Base-by-base conservation (phyloP, 2,888 invertebrate species). In the Melangyna quadrimaculata region DNA sequence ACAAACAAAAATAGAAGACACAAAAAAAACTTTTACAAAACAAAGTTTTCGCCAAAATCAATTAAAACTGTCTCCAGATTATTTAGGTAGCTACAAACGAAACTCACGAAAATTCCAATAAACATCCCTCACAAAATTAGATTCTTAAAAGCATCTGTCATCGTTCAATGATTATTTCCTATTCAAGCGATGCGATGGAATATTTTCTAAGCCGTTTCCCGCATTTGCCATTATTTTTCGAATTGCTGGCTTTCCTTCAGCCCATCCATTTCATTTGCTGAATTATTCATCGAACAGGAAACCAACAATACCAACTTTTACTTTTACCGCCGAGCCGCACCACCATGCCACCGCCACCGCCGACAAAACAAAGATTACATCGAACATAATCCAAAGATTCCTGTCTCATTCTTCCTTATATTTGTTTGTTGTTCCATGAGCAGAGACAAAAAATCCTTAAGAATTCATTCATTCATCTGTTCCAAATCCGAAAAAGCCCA, bases 251-350 rank as follows among this genome's bases (percentile, higher is more conserved):
- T 29, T 55, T 55, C 7, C 19, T 51, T 5, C 14, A 22, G 0
- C 10, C 12, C 59, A 32, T 69, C 17, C 37, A 53, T 57, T 55
- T 74, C 48, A 63, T 43, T 79, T 43, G 35, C 51, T 80, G 75
- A 84, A 79, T 75, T 80, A 80, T 78, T 86, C 77, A 86, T 77
- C 70, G 73, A 81, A 40, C 14, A 72, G 57, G 75, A 67, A 72
- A 27, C 77, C 71, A 48, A 77, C 69, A 77, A 80, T 80, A 65
- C 45, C 45, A 37, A 57, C 14, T 27, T n/a, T n/a, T n/a, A n/a
- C n/a, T n/a, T n/a, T n/a, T n/a, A n/a, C 22, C 22, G 10, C 55
- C 29, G 10, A 10, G 6, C 14, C 17, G 1, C 27, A 2, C 55
- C 10, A 10, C 17, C 9, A 14, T n/a, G 5, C 2, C 17, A 1